A percentile compares a stretch with the other conserved stretches of the same genome.
Evolutionary conservation across 2,113 vertebrate species (phyloP).

Genomic region (Castor canadensis): DNA sequence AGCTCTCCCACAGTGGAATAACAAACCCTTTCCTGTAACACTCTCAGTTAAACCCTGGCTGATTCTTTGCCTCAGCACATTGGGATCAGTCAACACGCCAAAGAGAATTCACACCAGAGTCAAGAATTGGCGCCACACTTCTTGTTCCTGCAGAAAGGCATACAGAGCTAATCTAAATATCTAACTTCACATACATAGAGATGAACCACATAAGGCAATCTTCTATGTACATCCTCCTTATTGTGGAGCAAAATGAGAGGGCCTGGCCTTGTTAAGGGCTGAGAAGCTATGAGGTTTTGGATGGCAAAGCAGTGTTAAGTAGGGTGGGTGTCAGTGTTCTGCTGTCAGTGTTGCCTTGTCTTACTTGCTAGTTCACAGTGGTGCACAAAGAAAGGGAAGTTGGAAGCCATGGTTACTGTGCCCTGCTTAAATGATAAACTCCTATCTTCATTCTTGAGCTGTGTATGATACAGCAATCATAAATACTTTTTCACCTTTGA

Average conservation of each 20-base stretch:
- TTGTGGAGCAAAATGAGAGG: neutral
- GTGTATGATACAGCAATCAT: neutral
- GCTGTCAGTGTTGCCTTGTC: neutral
- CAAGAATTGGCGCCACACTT: neutral
- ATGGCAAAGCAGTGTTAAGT: neutral
- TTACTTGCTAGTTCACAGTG: neutral
- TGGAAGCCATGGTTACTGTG: neutral
- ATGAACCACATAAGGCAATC: neutral
- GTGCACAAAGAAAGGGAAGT: neutral
- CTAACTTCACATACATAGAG: slow-evolving; percentile 12
- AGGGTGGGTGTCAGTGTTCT: neutral
- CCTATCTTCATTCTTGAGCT: slow-evolving; percentile 22
- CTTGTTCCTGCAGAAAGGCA: neutral
- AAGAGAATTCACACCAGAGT: neutral
- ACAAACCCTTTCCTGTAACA: neutral
- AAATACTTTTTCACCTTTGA: slow-evolving; percentile 49
- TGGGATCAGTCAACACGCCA: neutral
- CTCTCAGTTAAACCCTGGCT: neutral
- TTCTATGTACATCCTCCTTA: neutral
- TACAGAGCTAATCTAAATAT: neutral
- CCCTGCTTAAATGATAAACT: slow-evolving; percentile 9
- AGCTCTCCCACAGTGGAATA: neutral
- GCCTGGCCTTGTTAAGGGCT: neutral
- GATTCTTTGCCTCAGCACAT: neutral
- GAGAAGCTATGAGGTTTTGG: slow-evolving; percentile 22